Evolutionary conservation across 2,888 invertebrate species (phyloP).

Genomic region (Melipona bicolor): DNA sequence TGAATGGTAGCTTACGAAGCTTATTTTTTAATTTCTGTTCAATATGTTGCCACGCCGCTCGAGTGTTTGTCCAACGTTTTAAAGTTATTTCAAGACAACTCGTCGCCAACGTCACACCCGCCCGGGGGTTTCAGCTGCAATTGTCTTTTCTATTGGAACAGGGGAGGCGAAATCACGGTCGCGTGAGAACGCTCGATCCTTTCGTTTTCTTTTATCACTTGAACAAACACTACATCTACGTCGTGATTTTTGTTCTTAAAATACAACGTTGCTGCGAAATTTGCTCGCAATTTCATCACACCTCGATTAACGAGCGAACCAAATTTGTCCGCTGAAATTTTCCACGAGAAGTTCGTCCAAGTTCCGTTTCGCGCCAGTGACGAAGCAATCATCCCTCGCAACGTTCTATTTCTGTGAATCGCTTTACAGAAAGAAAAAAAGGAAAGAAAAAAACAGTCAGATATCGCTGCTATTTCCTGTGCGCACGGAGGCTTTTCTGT

Average conservation of each 20-base stretch:
- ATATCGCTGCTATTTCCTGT: conserved; percentile 25
- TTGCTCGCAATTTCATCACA: too few species aligned
- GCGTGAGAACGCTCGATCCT: conserved; percentile 60
- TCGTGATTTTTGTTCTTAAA: not conserved
- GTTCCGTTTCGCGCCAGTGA: not conserved
- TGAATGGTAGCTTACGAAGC: conserved; percentile 62
- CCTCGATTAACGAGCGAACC: not conserved
- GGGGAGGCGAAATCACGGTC: conserved; percentile 54
- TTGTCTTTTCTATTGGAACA: conserved; percentile 51
- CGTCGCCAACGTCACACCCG: conserved; percentile 20
- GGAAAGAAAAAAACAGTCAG: not conserved
- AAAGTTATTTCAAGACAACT: conserved; percentile 78
- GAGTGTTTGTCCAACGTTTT: conserved; percentile 77
- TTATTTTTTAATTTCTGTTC: conserved; percentile 76
- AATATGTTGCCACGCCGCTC: conserved; percentile 68
- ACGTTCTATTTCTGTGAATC: conserved; percentile 33
- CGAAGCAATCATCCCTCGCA: not conserved
- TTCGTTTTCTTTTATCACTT: conserved; percentile 15
- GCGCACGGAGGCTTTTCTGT: not conserved
- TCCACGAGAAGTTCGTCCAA: not conserved
- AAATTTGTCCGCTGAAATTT: not conserved
- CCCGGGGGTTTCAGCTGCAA: conserved; percentile 39
- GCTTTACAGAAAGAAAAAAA: not conserved
- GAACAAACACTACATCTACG: conserved; percentile 24
- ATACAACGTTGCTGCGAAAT: too few species aligned